Evolutionary conservation across 2,888 invertebrate species (phyloP).

Genomic region (Troglohyphantes excavatus): DNA sequence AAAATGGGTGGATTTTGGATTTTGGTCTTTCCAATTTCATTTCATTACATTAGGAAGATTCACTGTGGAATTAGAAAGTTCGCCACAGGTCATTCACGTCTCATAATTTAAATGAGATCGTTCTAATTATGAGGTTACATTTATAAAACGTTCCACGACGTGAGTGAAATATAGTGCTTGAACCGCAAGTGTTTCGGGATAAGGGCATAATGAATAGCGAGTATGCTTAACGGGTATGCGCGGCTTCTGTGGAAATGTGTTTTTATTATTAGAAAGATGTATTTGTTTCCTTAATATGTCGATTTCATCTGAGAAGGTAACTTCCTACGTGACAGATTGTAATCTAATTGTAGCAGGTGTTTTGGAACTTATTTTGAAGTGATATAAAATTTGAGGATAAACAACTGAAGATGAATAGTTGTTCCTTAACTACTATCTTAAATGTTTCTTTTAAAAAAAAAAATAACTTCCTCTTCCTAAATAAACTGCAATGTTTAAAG

Average conservation of each 20-base stretch:
- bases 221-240: background rate
- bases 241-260: background rate
- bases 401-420: too few relatives aligned
- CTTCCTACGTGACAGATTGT: too few relatives aligned
- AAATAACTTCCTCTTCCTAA: too few relatives aligned
- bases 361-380: too few relatives aligned
- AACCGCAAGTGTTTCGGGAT: background rate
- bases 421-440: too few relatives aligned
- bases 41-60: background rate
- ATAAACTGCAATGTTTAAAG: too few relatives aligned
- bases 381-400: too few relatives aligned
- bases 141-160: background rate
- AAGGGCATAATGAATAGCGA: background rate
- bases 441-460: too few relatives aligned
- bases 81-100: slow-evolving; percentile 38
- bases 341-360: too few relatives aligned
- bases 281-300: background rate
- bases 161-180: background rate
- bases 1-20: background rate
- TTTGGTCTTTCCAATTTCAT: background rate
- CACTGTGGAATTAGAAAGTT: slow-evolving; percentile 35
- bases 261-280: background rate
- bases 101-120: slow-evolving; percentile 39
- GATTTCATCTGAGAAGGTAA: background rate
- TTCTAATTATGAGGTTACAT: slow-evolving; percentile 49